Evolutionary conservation across 2,113 vertebrate species (phyloP), one percentile per base, ranked within the genome.

Genomic region (Aegotheles bennettii): DNA sequence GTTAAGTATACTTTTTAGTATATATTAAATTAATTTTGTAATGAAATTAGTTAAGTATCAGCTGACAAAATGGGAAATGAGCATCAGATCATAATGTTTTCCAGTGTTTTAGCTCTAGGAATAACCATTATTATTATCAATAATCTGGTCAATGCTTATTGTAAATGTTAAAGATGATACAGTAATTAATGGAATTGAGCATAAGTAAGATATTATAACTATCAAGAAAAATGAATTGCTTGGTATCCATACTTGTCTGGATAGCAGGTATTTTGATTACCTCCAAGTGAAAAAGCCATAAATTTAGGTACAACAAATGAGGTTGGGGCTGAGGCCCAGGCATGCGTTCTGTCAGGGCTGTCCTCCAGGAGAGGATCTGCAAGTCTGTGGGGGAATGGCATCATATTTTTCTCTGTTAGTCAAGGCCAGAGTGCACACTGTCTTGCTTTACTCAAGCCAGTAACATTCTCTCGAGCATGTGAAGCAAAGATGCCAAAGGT

Each of bases 401-500:
- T 13, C 1, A 0, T 15, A 3, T 21, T 28, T 64, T 60, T 36
- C 25, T 50, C 43, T 45, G 28, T 40, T 33, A 24, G 5, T 51
- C 9, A 74, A 78, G 15, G 33, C 24, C 47, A 35, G 76, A 68
- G 63, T 7, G 14, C 14, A 70, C 67, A 33, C 25, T 14, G 38
- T 3, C 13, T 19, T 3, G 10, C 42, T 70, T 70, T 47, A 24
- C 42, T 31, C 3, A 1, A 31, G n/a, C 28, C 20, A 16, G 17
- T 13, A 59, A 3, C 4, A 0, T 38, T 61, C 25, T 64, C 31
- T 25, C 28, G 14, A 53, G 38, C n/a, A 3, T 2, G 0, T 5
- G 40, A 79, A 60, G 43, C 40, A 43, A 53, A 33, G 53, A 25
- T 19, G 24, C 1, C 59, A 43, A 1, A 13, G 9, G 65, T 2